Evolutionary conservation across 35 echinoderm and acorn worm genomes (phyloP).

Genomic region (Ophiothrix spiculata): DNA sequence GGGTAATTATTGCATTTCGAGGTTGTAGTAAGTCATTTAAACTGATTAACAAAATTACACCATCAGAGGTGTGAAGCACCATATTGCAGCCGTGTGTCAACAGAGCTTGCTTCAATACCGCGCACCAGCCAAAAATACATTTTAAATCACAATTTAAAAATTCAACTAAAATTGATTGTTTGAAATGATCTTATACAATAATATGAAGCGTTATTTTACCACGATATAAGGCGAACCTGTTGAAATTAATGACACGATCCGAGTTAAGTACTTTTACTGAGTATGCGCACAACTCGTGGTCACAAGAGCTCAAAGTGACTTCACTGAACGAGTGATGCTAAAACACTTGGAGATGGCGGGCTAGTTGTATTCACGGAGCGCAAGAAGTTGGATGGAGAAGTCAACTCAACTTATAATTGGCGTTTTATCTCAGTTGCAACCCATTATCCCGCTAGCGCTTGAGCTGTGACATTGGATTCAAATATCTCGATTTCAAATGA

Average conservation of each 20-base stretch:
- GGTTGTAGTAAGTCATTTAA: not conserved
- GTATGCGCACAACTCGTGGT: not conserved
- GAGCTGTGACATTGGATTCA: not conserved
- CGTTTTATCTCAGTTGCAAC: not conserved
- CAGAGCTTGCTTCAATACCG: not conserved
- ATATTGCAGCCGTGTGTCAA: not conserved
- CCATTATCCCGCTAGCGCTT: not conserved
- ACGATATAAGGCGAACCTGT: not conserved
- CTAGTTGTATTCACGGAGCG: not conserved
- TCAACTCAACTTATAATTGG: not conserved
- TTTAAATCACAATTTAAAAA: not conserved
- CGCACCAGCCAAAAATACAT: not conserved
- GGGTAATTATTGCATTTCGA: too few species aligned
- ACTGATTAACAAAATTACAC: not conserved
- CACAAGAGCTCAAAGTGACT: not conserved
- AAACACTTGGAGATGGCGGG: not conserved
- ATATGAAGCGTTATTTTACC: not conserved
- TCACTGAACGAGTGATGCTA: not conserved
- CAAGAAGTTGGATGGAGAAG: too few species aligned
- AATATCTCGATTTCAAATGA: slow-evolving; percentile 7
- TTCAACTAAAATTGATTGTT: not conserved
- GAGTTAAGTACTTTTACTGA: not conserved
- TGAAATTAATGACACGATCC: slow-evolving; percentile 1
- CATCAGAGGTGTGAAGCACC: not conserved
- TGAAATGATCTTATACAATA: too few species aligned